These are phyloP conservation scores for Argya squamiceps DNA, from an alignment of 2,797 vertebrate genomes.

Conservation along the genomic window DNA sequence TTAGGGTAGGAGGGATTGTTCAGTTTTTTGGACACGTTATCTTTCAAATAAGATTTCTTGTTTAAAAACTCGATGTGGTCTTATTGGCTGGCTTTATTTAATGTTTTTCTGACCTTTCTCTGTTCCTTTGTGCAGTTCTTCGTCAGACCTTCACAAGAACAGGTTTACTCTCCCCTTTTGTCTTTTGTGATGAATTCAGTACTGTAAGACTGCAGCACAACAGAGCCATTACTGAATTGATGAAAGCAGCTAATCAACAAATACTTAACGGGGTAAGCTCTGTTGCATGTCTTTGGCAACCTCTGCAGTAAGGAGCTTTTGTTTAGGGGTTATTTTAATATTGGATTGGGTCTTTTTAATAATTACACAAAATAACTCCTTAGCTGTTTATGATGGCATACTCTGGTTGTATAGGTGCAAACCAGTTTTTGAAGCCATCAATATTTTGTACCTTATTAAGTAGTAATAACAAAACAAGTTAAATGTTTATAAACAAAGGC, in stretches of 20 bases:
- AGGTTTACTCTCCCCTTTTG: constrained; percentile 91
- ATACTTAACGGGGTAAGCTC: constrained; percentile 81
- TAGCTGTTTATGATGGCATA: not conserved
- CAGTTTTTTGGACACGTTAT: not conserved
- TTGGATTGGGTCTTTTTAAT: not conserved
- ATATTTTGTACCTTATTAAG: not conserved
- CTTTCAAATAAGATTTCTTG: not conserved
- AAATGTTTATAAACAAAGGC: not conserved
- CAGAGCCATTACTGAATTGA: constrained; percentile 90
- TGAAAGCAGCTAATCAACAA: constrained; percentile 82
- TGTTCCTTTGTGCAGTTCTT: constrained; percentile 67
- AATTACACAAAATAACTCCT: not conserved
- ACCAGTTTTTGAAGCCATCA: not conserved
- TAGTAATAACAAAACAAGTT: not conserved
- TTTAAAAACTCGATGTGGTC: not conserved
- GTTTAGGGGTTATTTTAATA: not conserved
- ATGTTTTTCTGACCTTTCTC: not conserved
- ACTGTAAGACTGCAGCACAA: constrained; percentile 93
- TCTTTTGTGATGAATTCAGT: constrained; percentile 95
- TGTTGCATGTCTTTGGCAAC: not conserved
- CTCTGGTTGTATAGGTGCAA: not conserved
- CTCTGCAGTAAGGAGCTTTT: not conserved
- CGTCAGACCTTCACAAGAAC: constrained; percentile 90
- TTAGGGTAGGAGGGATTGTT: not conserved
- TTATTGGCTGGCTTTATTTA: not conserved